Evolutionary conservation across 2,888 invertebrate genomes (phyloP).

Genomic region (Pandemis corylana): DNA sequence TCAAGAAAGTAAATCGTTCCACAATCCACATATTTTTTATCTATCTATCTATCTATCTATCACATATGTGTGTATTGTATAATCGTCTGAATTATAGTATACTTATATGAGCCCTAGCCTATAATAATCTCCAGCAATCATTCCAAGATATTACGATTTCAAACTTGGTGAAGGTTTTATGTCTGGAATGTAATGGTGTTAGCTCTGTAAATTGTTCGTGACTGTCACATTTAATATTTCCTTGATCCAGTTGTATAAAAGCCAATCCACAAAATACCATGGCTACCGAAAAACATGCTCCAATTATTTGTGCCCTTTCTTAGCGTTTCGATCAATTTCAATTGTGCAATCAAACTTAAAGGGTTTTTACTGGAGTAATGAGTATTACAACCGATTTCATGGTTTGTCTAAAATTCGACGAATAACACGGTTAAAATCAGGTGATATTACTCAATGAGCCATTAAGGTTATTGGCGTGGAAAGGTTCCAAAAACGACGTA

Average conservation of each 20-base stretch:
- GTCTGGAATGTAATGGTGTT: neutral
- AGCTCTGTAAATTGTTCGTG: neutral
- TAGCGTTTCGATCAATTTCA: neutral
- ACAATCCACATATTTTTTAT: too few relatives aligned
- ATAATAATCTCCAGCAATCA: too few relatives aligned
- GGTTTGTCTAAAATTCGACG: neutral
- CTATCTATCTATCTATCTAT: too few relatives aligned
- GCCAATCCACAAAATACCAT: constrained; percentile 11
- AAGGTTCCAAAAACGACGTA: neutral
- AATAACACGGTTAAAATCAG: neutral
- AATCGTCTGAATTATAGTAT: too few relatives aligned
- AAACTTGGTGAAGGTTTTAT: neutral
- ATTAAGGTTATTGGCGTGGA: neutral
- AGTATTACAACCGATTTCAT: constrained; percentile 3
- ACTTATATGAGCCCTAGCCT: too few relatives aligned
- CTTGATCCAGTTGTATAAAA: neutral
- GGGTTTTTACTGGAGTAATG: constrained; percentile 4
- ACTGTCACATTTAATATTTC: neutral
- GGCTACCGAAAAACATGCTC: constrained; percentile 14
- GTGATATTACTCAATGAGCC: neutral
- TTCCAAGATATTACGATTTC: too few relatives aligned
- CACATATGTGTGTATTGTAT: too few relatives aligned
- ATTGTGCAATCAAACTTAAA: constrained; percentile 5
- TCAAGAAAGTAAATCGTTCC: too few relatives aligned
- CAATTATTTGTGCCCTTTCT: constrained; percentile 25